A percentile compares a stretch with the other conserved stretches of the same genome.
Evolutionary conservation across 2,888 invertebrate species (phyloP).

Genomic region (Eulithis prunata): DNA sequence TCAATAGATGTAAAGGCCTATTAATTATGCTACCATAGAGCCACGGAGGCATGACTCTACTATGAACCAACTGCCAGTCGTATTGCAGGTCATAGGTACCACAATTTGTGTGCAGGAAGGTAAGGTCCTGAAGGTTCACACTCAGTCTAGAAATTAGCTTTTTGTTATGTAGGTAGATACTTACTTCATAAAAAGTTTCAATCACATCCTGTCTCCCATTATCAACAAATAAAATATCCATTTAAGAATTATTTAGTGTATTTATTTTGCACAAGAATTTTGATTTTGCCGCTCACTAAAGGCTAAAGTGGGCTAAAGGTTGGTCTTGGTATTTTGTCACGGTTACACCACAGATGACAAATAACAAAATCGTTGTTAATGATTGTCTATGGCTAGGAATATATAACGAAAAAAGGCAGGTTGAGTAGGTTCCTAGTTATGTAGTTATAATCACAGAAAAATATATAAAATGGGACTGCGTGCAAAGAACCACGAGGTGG

Average conservation of each 20-base stretch:
- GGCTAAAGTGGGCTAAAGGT: not conserved
- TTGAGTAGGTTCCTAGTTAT: not conserved
- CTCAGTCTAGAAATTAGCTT: too few relatives aligned
- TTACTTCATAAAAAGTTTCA: conserved; percentile 75
- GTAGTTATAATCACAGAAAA: too few relatives aligned
- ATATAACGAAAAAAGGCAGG: not conserved
- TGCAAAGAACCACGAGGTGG: too few relatives aligned
- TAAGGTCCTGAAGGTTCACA: too few relatives aligned
- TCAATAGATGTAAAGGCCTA: too few relatives aligned
- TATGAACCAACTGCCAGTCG: too few relatives aligned
- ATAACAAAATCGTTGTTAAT: not conserved
- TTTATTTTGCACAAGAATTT: conserved; percentile 25
- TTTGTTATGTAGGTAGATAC: conserved; percentile 3
- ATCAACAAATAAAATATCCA: conserved; percentile 71
- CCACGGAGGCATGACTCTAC: too few relatives aligned
- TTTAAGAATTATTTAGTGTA: conserved; percentile 2
- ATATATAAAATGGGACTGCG: too few relatives aligned
- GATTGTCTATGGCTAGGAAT: conserved; percentile 10
- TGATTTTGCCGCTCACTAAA: conserved; percentile 14
- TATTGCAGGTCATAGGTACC: too few relatives aligned
- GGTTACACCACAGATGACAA: not conserved
- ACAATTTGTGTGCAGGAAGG: too few relatives aligned
- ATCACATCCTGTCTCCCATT: conserved; percentile 72
- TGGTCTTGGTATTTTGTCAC: too few relatives aligned
- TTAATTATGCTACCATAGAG: too few relatives aligned